Conservation (phyloP, 2,113 vertebrate species). For the Spermophilus dauricus region DNA sequence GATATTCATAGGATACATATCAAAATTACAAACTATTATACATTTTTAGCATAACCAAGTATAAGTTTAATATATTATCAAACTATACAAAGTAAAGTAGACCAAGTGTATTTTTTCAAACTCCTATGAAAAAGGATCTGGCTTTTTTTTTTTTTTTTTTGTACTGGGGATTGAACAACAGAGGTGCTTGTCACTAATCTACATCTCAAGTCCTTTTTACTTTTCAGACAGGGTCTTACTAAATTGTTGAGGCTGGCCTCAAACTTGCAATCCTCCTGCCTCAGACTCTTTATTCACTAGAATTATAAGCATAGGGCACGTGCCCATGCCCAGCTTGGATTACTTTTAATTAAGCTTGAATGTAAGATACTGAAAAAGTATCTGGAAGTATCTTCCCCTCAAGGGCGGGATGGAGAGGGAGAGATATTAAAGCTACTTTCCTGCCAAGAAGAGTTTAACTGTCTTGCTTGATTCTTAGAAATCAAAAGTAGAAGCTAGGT, state of each 20-base stretch:
- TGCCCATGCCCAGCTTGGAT: no score
- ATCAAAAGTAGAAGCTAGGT: not conserved
- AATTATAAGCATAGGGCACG: no score
- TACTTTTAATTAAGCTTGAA: conserved; percentile 52
- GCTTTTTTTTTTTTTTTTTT: not conserved
- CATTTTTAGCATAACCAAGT: conserved; percentile 27
- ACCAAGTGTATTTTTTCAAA: conserved; percentile 34
- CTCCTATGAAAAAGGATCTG: not conserved
- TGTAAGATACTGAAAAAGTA: not conserved
- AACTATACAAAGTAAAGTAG: conserved; percentile 42
- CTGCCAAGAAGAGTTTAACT: conserved; percentile 30
- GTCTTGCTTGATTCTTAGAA: conserved; percentile 31
- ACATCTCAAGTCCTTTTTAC: no score
- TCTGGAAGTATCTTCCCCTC: not conserved
- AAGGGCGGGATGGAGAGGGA: not conserved
- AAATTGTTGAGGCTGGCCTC: no score
- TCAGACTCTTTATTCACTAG: no score
- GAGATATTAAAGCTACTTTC: not conserved
- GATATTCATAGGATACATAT: not conserved
- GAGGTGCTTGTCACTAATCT: no score
- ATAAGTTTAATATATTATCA: not conserved
- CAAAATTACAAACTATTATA: conserved; percentile 30
- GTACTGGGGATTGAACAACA: no score
- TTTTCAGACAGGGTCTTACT: no score
- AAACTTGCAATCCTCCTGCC: no score